A percentile compares a stretch with the other conserved stretches of the same genome.
These are phyloP conservation scores for Gulo gulo DNA, from an alignment of 2,113 vertebrate species.

Conservation along the genomic window DNA sequence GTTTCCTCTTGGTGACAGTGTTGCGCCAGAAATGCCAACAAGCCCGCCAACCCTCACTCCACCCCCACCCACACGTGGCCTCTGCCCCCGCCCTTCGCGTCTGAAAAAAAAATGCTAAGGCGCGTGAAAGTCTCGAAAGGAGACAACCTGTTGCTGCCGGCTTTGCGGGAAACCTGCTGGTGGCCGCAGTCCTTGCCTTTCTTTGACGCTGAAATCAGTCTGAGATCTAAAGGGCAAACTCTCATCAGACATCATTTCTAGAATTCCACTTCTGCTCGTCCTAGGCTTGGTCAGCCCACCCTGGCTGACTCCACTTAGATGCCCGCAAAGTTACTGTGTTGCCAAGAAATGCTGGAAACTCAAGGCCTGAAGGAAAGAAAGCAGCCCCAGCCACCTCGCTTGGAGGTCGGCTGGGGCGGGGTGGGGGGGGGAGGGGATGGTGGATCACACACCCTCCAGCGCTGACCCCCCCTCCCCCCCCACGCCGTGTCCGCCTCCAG, in stretches of 20 bases:
- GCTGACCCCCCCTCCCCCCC: too few relatives aligned
- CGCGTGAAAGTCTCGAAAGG: not conserved
- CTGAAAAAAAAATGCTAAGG: not conserved
- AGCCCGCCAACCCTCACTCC: not conserved
- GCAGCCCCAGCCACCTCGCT: not conserved
- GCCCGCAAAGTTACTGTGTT: not conserved
- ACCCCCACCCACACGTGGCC: accelerated
- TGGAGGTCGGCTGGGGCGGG: not conserved
- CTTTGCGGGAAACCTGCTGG: not conserved
- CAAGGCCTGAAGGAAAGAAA: not conserved
- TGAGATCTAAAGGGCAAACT: not conserved
- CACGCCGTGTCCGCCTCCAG: too few relatives aligned
- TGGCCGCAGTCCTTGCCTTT: not conserved
- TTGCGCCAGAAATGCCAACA: conserved; percentile 45
- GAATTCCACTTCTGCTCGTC: not conserved
- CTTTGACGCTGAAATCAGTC: conserved; percentile 1
- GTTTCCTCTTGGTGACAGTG: conserved; percentile 54
- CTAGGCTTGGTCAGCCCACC: not conserved
- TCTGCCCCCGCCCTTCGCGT: not conserved
- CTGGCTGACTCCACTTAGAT: not conserved
- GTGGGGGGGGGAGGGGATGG: too few relatives aligned
- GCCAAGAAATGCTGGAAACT: not conserved
- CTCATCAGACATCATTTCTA: not conserved
- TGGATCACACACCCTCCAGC: not conserved
- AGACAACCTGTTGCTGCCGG: accelerated